phyloP scores from a whole-genome alignment of 1,140 invertebrate genomes.

The Mya arenaria region DNA sequence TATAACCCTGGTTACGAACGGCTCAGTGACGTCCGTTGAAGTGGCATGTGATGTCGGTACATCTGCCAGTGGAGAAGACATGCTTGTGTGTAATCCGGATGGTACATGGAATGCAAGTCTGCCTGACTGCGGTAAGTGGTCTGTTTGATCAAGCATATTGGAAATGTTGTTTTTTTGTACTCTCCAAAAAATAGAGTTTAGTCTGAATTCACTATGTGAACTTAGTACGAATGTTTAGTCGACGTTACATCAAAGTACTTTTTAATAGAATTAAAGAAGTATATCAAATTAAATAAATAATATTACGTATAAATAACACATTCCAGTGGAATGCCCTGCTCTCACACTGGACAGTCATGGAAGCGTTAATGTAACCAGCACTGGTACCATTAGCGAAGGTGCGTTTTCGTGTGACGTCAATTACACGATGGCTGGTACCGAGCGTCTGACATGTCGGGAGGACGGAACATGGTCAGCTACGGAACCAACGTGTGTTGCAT shows the following conservation, averaged over 20 bases:
- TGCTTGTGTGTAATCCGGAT: conserved; percentile 10
- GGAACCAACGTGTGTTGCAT: conserved; percentile 23
- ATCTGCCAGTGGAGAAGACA: conserved; percentile 3
- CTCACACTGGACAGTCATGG: too few relatives aligned
- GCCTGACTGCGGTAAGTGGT: conserved; percentile 34
- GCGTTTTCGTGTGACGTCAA: conserved; percentile 10
- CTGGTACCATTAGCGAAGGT: not conserved
- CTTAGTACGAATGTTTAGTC: too few relatives aligned
- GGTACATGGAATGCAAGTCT: conserved; percentile 24
- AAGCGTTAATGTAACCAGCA: too few relatives aligned
- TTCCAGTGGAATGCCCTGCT: too few relatives aligned
- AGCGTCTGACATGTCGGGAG: not conserved
- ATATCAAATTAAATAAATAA: too few relatives aligned
- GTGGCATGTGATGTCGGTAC: conserved; percentile 11
- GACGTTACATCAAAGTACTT: too few relatives aligned
- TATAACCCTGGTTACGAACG: conserved; percentile 7
- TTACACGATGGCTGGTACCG: conserved; percentile 16
- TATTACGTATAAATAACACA: too few relatives aligned
- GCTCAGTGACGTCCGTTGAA: not conserved
- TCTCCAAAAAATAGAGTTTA: too few relatives aligned
- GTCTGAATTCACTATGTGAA: too few relatives aligned
- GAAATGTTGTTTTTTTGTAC: too few relatives aligned
- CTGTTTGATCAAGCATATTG: too few relatives aligned
- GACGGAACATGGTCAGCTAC: conserved; percentile 32
- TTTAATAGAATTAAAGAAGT: too few relatives aligned